Conservation (phyloP, 2,797 vertebrate genomes). For the Sternarchorhynchus goeldii region DNA sequence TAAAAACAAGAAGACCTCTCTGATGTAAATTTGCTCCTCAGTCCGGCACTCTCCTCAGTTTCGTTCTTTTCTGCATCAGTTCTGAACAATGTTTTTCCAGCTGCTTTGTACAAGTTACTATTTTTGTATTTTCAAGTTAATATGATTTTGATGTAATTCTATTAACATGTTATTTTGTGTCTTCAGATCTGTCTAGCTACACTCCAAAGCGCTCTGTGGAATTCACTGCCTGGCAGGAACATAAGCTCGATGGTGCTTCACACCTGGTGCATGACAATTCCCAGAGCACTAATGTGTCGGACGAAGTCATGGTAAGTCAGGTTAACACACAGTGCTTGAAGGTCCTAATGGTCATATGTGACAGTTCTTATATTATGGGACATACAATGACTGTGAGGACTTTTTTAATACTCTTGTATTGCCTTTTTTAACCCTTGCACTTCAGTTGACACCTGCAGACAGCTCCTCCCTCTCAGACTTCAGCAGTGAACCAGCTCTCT, state of each 20-base stretch:
- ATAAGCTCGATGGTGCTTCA: conserved; percentile 74
- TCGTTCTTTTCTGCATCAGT: no score
- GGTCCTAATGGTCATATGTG: neutral
- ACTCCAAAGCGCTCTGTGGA: conserved; percentile 89
- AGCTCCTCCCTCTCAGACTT: conserved; percentile 87
- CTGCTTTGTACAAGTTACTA: neutral
- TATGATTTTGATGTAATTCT: neutral
- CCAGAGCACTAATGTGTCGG: conserved; percentile 62
- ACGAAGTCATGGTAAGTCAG: conserved; percentile 86
- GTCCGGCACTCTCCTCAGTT: no score
- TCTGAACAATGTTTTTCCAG: neutral
- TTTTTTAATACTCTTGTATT: conserved; percentile 1
- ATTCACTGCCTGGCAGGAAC: conserved; percentile 89
- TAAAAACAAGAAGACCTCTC: no score
- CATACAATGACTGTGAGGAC: neutral
- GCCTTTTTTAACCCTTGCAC: conserved; percentile 1
- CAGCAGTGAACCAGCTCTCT: conserved; percentile 95
- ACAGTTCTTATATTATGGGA: neutral
- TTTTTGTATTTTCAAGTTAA: neutral
- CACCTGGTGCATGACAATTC: conserved; percentile 57
- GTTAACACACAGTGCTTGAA: neutral
- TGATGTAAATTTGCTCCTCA: no score
- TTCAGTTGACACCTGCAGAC: conserved; percentile 90
- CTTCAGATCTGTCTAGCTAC: conserved; percentile 87
- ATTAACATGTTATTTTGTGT: conserved; percentile 1